phyloP scores from a whole-genome alignment of 2,113 vertebrate species.

The Grammomys dolichurus region DNA sequence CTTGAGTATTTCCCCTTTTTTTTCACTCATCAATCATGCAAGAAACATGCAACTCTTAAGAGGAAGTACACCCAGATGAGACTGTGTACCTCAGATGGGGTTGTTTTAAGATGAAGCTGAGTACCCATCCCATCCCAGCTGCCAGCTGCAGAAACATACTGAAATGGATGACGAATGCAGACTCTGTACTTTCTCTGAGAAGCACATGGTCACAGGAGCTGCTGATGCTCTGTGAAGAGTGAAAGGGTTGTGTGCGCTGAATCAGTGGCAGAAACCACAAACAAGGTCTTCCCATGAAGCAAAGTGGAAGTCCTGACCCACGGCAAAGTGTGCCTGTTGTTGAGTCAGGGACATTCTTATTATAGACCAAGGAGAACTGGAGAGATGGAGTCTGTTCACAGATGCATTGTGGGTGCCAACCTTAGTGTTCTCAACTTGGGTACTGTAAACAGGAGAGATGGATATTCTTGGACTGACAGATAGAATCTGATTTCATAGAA shows the following conservation, averaged over 20 bases:
- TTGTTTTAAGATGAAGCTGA: neutral
- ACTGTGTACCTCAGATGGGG: neutral
- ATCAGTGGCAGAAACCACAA: neutral
- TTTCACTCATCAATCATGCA: neutral
- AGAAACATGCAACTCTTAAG: neutral
- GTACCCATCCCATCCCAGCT: too few species aligned
- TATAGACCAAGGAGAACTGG: neutral
- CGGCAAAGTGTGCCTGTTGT: neutral
- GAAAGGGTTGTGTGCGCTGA: neutral
- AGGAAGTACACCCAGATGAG: neutral
- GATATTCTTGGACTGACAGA: neutral
- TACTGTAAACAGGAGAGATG: neutral
- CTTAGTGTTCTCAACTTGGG: neutral
- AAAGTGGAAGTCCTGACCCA: neutral
- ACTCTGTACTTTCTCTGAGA: neutral
- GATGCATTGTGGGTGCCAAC: neutral
- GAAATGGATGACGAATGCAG: neutral
- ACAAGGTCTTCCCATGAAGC: neutral
- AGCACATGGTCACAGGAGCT: neutral
- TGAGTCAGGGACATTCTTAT: neutral
- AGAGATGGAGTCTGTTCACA: neutral
- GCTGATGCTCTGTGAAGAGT: neutral
- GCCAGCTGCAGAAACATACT: neutral
- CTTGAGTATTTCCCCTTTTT: neutral
- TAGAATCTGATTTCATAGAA: neutral